These are phyloP conservation scores for Paedocypris sp. DNA, from an alignment of 2,113 vertebrate species.

Conservation along the genomic window DNA sequence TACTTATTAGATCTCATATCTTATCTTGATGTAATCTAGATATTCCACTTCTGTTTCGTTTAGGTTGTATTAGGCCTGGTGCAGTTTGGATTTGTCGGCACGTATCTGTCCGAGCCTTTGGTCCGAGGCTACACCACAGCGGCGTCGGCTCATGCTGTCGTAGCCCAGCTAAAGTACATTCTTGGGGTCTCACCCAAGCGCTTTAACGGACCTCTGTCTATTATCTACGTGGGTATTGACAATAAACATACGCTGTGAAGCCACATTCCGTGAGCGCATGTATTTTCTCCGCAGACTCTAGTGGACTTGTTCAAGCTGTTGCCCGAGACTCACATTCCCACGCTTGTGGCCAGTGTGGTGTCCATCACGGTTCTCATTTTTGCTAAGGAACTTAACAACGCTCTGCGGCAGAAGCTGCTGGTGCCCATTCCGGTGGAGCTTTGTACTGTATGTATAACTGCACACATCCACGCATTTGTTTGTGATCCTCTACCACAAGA, in stretches of 20 bases:
- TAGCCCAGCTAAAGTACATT: conserved; percentile 84
- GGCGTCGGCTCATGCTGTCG: conserved; percentile 72
- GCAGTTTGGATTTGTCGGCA: conserved; percentile 90
- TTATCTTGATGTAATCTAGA: no score
- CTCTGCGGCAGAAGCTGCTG: conserved; percentile 61
- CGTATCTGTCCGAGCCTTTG: conserved; percentile 85
- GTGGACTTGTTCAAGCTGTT: conserved; percentile 70
- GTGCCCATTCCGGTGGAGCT: conserved; percentile 86
- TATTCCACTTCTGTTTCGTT: no score
- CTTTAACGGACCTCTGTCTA: conserved; percentile 65
- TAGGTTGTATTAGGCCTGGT: conserved; percentile 80
- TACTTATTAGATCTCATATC: no score
- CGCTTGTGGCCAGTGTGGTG: conserved; percentile 66
- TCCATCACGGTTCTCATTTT: conserved; percentile 66
- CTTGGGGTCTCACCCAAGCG: conserved; percentile 65
- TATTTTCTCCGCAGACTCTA: conserved; percentile 60
- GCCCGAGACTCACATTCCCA: conserved; percentile 66
- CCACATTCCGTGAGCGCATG: not conserved
- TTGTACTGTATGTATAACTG: conserved; percentile 69
- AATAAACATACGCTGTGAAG: not conserved
- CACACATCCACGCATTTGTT: no score
- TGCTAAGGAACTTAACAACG: conserved; percentile 76
- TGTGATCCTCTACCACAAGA: no score
- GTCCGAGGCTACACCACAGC: conserved; percentile 87
- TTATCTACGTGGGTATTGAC: conserved; percentile 72